Evolutionary conservation across 2,797 vertebrate genomes (phyloP), one percentile per base, ranked within the genome.

Genomic region (Hylomyscus alleni): DNA sequence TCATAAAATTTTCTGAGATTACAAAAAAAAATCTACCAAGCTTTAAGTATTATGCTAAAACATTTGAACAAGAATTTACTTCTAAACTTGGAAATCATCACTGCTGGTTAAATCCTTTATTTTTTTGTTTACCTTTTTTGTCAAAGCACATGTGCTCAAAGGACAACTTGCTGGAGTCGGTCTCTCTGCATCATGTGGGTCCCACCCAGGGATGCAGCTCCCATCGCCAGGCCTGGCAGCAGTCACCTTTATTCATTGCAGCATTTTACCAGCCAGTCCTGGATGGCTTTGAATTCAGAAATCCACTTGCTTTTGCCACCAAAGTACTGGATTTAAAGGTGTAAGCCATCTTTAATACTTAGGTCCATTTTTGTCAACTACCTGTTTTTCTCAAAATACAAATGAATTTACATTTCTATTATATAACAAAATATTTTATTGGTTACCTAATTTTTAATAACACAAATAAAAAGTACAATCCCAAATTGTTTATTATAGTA

Each of bases 401-500:
- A 92, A 67, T 84, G 56, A 89, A 52, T 95, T 75, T 93, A 1
- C 58, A 95, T 93, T 84, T 69, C 37, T 90, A 94, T 93, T 92
- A 94, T 87, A 92, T 56, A 96, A 47, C 26, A 95, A 56, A 88
- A 20, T 88, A 81, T 75, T 95, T 95, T 90, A 73, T 73, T 85
- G 83, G 52, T 34, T 47, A 92, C 29, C 93, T 95, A 85, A 65
- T 54, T 95, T 95, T 95, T 87, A 91, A 94, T 90, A 90, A 96
- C 19, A 13, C 58, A 60, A 56, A 95, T 60, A 91, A 91, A 96
- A 97, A 96, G 97, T 93, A 94, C 85, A 90, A 90, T 73, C 80
- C 52, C 40, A 93, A 97, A 83, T 37, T 89, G 73, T 93, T 98
- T 92, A 96, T 83, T 94, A 96, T 96, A 97, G 92, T 90, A 95